Conservation (phyloP, 2,113 vertebrate species). For the Ochotona curzoniae region DNA sequence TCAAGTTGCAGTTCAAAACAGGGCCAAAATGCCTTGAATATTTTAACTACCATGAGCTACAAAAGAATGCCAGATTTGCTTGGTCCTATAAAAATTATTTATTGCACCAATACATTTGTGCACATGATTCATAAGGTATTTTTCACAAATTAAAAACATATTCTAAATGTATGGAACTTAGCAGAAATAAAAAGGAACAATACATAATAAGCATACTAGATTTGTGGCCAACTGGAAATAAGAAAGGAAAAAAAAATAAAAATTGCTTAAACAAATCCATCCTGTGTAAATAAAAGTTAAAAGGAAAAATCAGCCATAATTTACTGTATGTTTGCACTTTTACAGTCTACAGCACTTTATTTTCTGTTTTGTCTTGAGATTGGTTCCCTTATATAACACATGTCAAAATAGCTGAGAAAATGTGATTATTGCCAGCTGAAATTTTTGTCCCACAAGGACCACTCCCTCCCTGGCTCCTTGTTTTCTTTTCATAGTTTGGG, state of each 20-base stretch:
- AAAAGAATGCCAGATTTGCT: constrained; percentile 57
- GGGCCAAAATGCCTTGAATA: constrained; percentile 48
- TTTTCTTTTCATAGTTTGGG: constrained; percentile 59
- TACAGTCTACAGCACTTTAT: constrained; percentile 47
- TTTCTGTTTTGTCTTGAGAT: constrained; percentile 75
- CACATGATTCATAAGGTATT: constrained; percentile 59
- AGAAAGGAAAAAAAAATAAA: not conserved
- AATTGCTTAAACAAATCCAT: constrained; percentile 63
- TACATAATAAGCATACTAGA: constrained; percentile 54
- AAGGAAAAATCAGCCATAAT: constrained; percentile 64
- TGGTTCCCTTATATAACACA: constrained; percentile 66
- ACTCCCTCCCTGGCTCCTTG: constrained; percentile 33
- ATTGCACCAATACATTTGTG: constrained; percentile 30
- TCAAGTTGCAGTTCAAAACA: constrained; percentile 22
- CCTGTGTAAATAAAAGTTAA: constrained; percentile 55
- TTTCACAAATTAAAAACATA: constrained; percentile 67
- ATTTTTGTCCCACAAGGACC: constrained; percentile 64
- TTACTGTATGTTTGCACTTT: constrained; percentile 50
- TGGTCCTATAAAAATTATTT: constrained; percentile 67
- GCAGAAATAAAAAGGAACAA: constrained; percentile 48
- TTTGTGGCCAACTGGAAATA: constrained; percentile 55
- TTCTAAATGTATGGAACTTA: constrained; percentile 68
- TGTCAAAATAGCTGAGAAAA: constrained; percentile 62
- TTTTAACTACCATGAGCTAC: constrained; percentile 51
- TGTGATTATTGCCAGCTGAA: constrained; percentile 66